A percentile compares a stretch with the other conserved stretches of the same genome.
Conservation (phyloP, 2,113 vertebrate species). For the Alethe castanea region DNA sequence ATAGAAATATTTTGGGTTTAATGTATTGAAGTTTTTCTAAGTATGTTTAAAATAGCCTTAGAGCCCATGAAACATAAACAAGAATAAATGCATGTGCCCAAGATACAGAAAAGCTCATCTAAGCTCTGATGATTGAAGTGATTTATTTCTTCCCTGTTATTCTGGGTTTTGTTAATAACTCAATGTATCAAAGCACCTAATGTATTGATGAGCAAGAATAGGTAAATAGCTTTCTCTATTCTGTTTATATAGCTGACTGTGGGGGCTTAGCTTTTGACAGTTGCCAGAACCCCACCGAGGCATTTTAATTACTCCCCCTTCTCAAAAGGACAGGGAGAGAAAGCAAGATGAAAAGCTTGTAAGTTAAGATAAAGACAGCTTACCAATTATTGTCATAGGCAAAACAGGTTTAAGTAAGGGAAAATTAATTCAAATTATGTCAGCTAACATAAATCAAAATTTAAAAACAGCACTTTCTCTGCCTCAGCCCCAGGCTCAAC, state of each 20-base stretch:
- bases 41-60: neutral
- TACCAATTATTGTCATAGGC: neutral
- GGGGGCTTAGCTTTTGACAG: neutral
- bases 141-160: neutral
- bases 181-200: neutral
- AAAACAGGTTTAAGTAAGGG: neutral
- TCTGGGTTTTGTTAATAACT: neutral
- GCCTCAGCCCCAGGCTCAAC: neutral
- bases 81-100: neutral
- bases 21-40: neutral
- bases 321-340: neutral
- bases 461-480: neutral
- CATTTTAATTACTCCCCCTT: neutral
- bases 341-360: neutral
- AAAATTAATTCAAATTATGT: neutral
- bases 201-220: neutral
- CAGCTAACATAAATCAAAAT: neutral
- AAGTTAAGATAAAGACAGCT: neutral
- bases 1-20: neutral
- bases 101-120: neutral
- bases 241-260: neutral
- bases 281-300: neutral
- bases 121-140: neutral
- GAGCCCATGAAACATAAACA: neutral
- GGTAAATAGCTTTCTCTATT: neutral